phyloP scores from a whole-genome alignment of 2,797 vertebrate species.

The Rallus crepitans region DNA sequence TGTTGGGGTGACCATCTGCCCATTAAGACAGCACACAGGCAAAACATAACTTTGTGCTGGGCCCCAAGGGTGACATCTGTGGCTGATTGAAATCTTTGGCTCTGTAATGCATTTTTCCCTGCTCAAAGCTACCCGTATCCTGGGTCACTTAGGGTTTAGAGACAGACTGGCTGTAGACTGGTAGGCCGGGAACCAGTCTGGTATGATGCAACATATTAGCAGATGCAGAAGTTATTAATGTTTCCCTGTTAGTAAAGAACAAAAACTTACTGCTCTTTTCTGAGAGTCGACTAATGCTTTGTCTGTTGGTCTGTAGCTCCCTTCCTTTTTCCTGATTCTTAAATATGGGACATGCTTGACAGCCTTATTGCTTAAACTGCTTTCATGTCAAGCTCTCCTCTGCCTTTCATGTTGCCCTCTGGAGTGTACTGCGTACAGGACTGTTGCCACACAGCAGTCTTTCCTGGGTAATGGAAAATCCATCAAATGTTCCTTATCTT shows the following conservation, averaged over 20 bases:
- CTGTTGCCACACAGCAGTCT: not conserved
- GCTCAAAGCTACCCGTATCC: slow-evolving; percentile 19
- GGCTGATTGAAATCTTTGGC: slow-evolving; percentile 11
- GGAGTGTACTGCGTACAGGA: not conserved
- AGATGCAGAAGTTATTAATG: not conserved
- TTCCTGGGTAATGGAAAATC: not conserved
- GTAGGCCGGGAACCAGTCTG: not conserved
- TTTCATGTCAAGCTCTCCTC: not conserved
- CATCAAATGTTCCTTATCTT: not conserved
- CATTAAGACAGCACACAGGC: not conserved
- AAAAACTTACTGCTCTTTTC: not conserved
- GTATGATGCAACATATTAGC: not conserved
- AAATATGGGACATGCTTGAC: not conserved
- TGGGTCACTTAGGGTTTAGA: slow-evolving; percentile 25
- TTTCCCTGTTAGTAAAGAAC: not conserved
- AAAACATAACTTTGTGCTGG: not conserved
- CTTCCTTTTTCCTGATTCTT: not conserved
- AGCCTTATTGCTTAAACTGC: not conserved
- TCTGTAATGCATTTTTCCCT: slow-evolving; percentile 13
- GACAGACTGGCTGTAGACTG: not conserved
- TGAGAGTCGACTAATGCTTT: not conserved
- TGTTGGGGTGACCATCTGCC: slow-evolving; percentile 5
- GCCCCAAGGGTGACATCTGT: not conserved
- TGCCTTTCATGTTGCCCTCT: not conserved
- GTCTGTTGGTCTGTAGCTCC: not conserved